These are phyloP conservation scores for Cantharis rufa DNA, from an alignment of 2,888 invertebrate species.

Conservation along the genomic window DNA sequence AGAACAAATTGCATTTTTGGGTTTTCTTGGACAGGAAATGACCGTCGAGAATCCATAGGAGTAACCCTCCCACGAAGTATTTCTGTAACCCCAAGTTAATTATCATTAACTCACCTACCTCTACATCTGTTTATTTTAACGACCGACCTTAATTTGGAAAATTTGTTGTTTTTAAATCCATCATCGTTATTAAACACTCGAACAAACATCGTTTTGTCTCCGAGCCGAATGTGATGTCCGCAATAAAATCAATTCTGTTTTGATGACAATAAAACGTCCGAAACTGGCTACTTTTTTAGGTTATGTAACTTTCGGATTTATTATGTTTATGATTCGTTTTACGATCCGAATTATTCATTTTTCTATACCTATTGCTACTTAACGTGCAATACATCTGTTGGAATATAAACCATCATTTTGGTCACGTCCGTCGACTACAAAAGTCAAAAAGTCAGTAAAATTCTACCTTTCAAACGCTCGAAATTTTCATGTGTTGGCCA, in stretches of 20 bases:
- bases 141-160: neutral
- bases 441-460: slow-evolving; percentile 14
- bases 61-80: slow-evolving; percentile 29
- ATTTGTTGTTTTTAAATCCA: neutral
- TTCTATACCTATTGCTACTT: neutral
- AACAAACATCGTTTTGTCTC: neutral
- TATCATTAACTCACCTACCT: slow-evolving; percentile 35
- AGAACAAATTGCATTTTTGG: slow-evolving; percentile 37
- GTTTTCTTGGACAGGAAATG: slow-evolving; percentile 39
- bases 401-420: slow-evolving; percentile 12
- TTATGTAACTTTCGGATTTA: neutral
- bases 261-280: neutral
- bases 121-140: slow-evolving; percentile 28
- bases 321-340: neutral
- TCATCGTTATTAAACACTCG: neutral
- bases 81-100: slow-evolving; percentile 28
- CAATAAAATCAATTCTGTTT: neutral
- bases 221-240: neutral
- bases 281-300: neutral
- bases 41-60: slow-evolving; percentile 33
- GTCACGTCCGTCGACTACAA: slow-evolving; percentile 18
- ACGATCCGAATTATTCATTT: neutral
- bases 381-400: slow-evolving; percentile 18
- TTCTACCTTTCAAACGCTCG: neutral
- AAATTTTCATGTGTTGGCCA: slow-evolving; percentile 10